These are phyloP conservation scores for Rynchops niger DNA, from an alignment of 2,113 vertebrate species.

Conservation along the genomic window DNA sequence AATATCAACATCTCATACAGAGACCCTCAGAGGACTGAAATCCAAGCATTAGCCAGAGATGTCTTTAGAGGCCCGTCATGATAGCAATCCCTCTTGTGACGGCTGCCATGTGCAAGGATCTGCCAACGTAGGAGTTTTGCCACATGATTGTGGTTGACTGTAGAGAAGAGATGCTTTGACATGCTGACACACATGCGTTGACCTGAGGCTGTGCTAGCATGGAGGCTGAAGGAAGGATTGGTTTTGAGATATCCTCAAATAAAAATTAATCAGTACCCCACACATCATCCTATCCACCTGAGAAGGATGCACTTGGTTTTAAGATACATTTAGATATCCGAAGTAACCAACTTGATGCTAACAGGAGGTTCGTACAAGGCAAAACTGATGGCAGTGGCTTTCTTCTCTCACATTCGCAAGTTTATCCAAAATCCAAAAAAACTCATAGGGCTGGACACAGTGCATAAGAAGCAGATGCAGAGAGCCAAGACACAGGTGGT, in stretches of 20 bases:
- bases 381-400: background rate
- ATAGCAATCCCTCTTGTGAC: background rate
- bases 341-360: background rate
- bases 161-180: background rate
- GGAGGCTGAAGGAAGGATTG: background rate
- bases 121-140: background rate
- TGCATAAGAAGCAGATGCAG: background rate
- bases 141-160: rapidly evolving
- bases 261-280: background rate
- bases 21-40: background rate
- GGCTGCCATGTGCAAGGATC: background rate
- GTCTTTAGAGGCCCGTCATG: background rate
- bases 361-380: background rate
- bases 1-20: background rate
- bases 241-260: background rate
- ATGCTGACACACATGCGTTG: rapidly evolving
- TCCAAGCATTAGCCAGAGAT: background rate
- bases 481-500: background rate
- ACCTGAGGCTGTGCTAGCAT: background rate
- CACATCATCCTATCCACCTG: background rate
- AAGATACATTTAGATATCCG: background rate
- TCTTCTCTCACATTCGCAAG: background rate
- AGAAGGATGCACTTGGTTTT: background rate
- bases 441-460: background rate
- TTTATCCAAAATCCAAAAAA: background rate